Percentiles rank a stretch among this genome's conserved stretches.
These are phyloP conservation scores for Gorsachius magnificus DNA, from an alignment of 2,797 vertebrate species.

Conservation along the genomic window DNA sequence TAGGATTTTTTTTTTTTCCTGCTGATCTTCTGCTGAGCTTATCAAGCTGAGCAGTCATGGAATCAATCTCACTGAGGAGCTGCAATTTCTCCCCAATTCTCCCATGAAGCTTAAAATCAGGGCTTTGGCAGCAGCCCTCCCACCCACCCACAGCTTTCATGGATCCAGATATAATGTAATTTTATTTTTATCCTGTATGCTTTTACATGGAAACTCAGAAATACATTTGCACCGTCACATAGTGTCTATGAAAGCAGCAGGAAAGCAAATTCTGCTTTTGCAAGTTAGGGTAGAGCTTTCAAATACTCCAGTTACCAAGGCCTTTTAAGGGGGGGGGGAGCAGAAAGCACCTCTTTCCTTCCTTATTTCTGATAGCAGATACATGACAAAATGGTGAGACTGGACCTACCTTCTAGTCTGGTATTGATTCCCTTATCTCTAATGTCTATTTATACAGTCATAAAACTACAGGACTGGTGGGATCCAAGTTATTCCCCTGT, in stretches of 20 bases:
- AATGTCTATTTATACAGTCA: not conserved
- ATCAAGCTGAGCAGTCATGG: constrained; percentile 68
- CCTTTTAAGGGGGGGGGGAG: not conserved
- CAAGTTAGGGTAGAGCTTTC: not conserved
- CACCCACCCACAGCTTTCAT: constrained; percentile 53
- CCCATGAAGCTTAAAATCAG: constrained; percentile 63
- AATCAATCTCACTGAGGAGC: constrained; percentile 66
- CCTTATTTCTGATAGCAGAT: not conserved
- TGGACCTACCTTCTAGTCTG: not conserved
- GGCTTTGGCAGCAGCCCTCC: constrained; percentile 55
- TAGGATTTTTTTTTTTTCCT: constrained; percentile 24
- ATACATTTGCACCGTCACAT: constrained; percentile 28
- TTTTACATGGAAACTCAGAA: constrained; percentile 58
- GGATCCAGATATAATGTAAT: constrained; percentile 65
- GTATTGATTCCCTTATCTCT: not conserved
- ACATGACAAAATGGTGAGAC: not conserved
- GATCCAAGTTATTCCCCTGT: not conserved
- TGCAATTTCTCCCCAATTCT: constrained; percentile 58
- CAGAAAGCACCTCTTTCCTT: not conserved
- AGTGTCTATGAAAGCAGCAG: constrained; percentile 28
- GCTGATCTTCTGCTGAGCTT: constrained; percentile 56
- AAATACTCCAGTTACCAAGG: not conserved
- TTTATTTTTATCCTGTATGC: constrained; percentile 61
- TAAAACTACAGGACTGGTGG: not conserved
- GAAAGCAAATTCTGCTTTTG: constrained; percentile 26